Conservation (phyloP, 2,113 vertebrate species). For the Sinocyclocheilus anophthalmus region DNA sequence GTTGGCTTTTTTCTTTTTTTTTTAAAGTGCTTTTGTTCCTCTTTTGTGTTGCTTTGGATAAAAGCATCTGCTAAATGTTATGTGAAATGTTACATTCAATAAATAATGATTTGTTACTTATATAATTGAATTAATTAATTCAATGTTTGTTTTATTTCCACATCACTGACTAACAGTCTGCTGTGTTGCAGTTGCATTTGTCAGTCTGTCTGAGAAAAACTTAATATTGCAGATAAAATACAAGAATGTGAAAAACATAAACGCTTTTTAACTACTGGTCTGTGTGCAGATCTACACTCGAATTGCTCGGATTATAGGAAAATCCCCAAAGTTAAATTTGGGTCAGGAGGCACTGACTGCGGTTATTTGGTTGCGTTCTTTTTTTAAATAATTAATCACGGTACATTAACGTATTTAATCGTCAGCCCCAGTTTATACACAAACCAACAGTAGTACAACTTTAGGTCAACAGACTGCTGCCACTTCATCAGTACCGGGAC, state of each 20-base stretch:
- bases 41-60: not conserved
- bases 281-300: not conserved
- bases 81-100: not conserved
- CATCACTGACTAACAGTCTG: not conserved
- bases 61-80: not conserved
- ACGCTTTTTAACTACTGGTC: not conserved
- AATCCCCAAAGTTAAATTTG: not conserved
- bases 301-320: not conserved
- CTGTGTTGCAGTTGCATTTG: not conserved
- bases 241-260: not conserved
- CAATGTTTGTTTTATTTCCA: not conserved
- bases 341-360: not conserved
- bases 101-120: not conserved
- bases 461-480: constrained; percentile 27
- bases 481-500: constrained; percentile 31
- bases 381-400: not conserved
- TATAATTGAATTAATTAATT: not conserved
- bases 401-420: not conserved
- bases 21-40: too few relatives aligned
- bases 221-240: not conserved
- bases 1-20: too few relatives aligned
- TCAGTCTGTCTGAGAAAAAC: not conserved
- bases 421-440: not conserved
- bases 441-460: not conserved
- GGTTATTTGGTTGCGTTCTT: not conserved